phyloP scores from a whole-genome alignment of 2,113 vertebrate species.

The Lichenostomus cassidix region DNA sequence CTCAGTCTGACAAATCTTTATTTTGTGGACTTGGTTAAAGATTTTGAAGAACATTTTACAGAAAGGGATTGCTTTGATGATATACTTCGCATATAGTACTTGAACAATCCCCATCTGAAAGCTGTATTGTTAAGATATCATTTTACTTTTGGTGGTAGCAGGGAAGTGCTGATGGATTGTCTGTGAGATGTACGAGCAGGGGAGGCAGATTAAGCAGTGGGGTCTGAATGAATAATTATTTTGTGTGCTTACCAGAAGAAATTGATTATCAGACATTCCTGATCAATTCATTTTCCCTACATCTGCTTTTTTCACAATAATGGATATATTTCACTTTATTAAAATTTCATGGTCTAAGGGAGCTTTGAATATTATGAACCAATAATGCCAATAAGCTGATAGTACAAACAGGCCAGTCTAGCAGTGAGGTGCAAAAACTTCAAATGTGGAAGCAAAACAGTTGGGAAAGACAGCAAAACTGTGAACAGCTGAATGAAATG shows the following conservation, averaged over 20 bases:
- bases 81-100: conserved; percentile 2
- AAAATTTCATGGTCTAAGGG: conserved; percentile 31
- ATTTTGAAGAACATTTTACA: conserved; percentile 14
- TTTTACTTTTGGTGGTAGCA: conserved; percentile 14
- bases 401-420: not conserved
- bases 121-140: not conserved
- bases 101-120: not conserved
- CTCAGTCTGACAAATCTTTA: not conserved
- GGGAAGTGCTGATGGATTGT: not conserved
- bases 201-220: not conserved
- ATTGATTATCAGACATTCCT: conserved; percentile 29
- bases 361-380: not conserved
- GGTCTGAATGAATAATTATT: conserved; percentile 30
- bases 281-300: conserved; percentile 45
- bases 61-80: conserved; percentile 3
- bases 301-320: conserved; percentile 20
- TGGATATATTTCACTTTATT: conserved; percentile 30
- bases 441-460: not conserved
- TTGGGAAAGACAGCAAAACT: not conserved
- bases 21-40: not conserved
- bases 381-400: not conserved
- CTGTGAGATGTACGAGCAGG: not conserved
- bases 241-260: conserved; percentile 2
- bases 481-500: not conserved
- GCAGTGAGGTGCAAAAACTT: not conserved